Evolutionary conservation across 2,113 vertebrate species (phyloP).

Genomic region (Astatoreochromis straeleni): DNA sequence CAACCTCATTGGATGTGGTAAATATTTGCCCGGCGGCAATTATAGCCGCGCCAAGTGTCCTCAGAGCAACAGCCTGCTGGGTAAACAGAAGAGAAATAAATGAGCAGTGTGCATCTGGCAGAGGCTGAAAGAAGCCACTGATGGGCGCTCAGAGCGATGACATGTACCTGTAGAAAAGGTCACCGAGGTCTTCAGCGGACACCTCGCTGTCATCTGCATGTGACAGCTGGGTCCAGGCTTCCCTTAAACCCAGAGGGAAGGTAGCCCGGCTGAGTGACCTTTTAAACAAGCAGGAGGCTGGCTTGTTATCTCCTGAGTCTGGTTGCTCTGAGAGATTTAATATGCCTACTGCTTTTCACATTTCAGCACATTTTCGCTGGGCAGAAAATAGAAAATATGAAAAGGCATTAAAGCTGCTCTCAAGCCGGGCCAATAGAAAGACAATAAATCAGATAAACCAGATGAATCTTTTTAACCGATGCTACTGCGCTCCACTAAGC

Average conservation of each 20-base stretch:
- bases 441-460: not conserved
- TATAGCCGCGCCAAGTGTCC: constrained; percentile 8
- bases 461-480: not conserved
- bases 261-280: constrained; percentile 14
- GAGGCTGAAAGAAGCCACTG: not conserved
- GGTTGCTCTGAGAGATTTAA: not conserved
- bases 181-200: not conserved
- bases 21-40: constrained; percentile 55
- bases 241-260: not conserved
- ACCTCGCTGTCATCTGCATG: constrained; percentile 21
- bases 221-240: not conserved
- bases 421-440: not conserved
- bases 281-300: not conserved
- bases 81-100: constrained; percentile 49
- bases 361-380: not conserved
- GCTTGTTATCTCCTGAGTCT: not conserved
- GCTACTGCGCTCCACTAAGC: not conserved
- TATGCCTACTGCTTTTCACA: not conserved
- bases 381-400: not conserved
- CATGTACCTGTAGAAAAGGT: constrained; percentile 41
- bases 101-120: constrained; percentile 37
- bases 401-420: not conserved
- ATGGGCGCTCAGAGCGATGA: not conserved
- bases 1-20: constrained; percentile 13
- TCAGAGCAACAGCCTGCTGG: constrained; percentile 19